Evolutionary conservation across 2,113 vertebrate genomes (phyloP).

Genomic region (Macaca fascicularis): T2T-MFA8v1.1 NC_088377.1:108974501-108975000

Average conservation of each 20-base stretch:
- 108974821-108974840: neutral
- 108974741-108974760: neutral
- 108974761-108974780: neutral
- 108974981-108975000: too few species aligned
- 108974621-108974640: neutral
- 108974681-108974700: constrained; percentile 29
- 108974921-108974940: too few species aligned
- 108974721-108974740: neutral
- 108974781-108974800: neutral
- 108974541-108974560: neutral
- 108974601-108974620: neutral
- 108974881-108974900: too few species aligned
- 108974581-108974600: neutral
- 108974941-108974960: too few species aligned
- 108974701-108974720: neutral
- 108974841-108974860: neutral
- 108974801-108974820: neutral
- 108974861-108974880: too few species aligned
- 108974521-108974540: neutral
- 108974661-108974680: neutral
- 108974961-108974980: too few species aligned
- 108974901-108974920: too few species aligned
- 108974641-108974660: neutral
- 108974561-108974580: neutral
- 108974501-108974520: neutral